A percentile compares a stretch with the other conserved stretches of the same genome.
These are phyloP conservation scores for Timema podura DNA, from an alignment of 2,888 invertebrate species.

Conservation along the genomic window DNA sequence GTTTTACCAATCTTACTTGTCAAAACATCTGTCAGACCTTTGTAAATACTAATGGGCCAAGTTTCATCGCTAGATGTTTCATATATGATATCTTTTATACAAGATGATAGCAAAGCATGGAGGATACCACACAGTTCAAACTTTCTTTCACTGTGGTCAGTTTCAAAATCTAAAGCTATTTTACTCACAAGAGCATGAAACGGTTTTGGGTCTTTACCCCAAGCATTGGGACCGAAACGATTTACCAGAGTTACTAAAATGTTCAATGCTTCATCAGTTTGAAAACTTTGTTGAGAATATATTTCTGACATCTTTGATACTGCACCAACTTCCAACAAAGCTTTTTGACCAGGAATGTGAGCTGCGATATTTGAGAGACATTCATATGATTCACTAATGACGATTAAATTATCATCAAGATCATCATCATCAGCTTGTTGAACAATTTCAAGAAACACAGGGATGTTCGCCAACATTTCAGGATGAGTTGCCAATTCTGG, in stretches of 20 bases:
- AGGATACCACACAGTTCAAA: constrained; percentile 82
- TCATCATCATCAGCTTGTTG: constrained; percentile 79
- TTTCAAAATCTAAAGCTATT: constrained; percentile 81
- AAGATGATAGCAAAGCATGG: constrained; percentile 67
- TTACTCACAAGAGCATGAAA: constrained; percentile 80
- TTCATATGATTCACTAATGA: constrained; percentile 80
- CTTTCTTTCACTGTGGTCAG: constrained; percentile 82
- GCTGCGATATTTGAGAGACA: constrained; percentile 78
- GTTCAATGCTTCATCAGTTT: constrained; percentile 82
- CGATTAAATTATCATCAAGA: constrained; percentile 80
- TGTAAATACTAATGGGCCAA: constrained; percentile 78
- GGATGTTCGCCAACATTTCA: constrained; percentile 78
- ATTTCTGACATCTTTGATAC: constrained; percentile 80
- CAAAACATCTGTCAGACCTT: constrained; percentile 77
- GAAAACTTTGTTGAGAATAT: constrained; percentile 82
- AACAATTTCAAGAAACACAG: constrained; percentile 78
- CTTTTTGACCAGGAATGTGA: constrained; percentile 72
- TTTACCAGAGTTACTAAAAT: constrained; percentile 71
- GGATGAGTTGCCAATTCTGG: constrained; percentile 74
- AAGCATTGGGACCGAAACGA: constrained; percentile 66
- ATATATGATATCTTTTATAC: constrained; percentile 62
- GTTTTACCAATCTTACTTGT: constrained; percentile 81
- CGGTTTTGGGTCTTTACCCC: constrained; percentile 73
- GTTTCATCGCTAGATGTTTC: constrained; percentile 65
- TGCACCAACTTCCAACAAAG: constrained; percentile 71